These are phyloP conservation scores for Tauraco erythrolophus DNA, from an alignment of 2,113 vertebrate genomes.

Conservation along the genomic window DNA sequence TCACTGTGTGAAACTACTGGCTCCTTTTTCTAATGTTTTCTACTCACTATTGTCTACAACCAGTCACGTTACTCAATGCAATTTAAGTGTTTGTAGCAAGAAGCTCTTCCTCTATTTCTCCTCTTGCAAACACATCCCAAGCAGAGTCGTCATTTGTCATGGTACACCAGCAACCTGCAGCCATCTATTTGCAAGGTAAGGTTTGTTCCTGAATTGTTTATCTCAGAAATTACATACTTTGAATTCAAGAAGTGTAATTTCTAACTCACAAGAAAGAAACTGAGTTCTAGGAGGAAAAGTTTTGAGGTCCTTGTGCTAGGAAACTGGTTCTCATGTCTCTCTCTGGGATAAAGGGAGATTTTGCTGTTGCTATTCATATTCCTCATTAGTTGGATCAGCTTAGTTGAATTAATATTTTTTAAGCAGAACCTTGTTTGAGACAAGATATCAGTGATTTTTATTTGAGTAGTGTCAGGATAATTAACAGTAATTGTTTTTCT, in stretches of 20 bases:
- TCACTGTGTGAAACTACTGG: not conserved
- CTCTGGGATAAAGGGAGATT: rapidly evolving
- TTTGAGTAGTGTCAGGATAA: not conserved
- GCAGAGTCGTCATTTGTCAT: slow-evolving; percentile 7
- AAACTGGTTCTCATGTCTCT: not conserved
- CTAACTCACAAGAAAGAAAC: not conserved
- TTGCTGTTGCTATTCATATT: not conserved
- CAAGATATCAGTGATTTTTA: not conserved
- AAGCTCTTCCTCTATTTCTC: not conserved
- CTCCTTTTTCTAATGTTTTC: not conserved
- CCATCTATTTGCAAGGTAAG: not conserved
- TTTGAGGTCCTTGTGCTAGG: not conserved
- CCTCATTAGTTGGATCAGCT: not conserved
- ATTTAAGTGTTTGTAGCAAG: not conserved
- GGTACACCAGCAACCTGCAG: not conserved
- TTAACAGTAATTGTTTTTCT: rapidly evolving
- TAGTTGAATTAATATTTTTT: not conserved
- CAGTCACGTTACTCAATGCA: not conserved
- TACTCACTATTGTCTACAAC: not conserved
- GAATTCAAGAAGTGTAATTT: not conserved
- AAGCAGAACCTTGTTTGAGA: not conserved
- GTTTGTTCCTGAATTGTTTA: not conserved
- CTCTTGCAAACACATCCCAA: not conserved
- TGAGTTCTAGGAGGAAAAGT: not conserved
- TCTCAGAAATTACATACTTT: not conserved